These are phyloP conservation scores for Urocitellus parryii DNA, from an alignment of 2,113 vertebrate species.

Conservation along the genomic window DNA sequence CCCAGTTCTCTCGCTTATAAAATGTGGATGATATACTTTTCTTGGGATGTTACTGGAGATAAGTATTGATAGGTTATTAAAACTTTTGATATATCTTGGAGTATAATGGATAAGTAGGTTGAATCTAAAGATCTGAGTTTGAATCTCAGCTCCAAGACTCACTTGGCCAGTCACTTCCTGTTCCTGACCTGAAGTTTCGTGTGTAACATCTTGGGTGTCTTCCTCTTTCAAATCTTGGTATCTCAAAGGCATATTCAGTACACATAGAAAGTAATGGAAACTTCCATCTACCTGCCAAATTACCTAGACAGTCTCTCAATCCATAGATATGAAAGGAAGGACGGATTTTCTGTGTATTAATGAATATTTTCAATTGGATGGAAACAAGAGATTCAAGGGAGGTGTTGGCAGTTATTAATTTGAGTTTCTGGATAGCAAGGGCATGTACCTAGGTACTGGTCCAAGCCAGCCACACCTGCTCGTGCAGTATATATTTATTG, in stretches of 20 bases:
- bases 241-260: background rate
- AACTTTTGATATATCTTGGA: background rate
- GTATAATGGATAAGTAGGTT: background rate
- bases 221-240: background rate
- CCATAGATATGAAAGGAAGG: conserved; percentile 60
- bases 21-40: background rate
- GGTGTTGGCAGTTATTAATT: conserved; percentile 65
- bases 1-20: background rate
- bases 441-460: background rate
- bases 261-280: background rate
- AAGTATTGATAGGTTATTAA: background rate
- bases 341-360: conserved; percentile 63
- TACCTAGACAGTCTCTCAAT: conserved; percentile 50
- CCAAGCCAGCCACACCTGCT: background rate
- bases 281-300: background rate
- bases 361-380: conserved; percentile 64
- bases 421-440: conserved; percentile 61
- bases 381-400: conserved; percentile 58
- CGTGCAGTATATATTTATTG: background rate
- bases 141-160: background rate
- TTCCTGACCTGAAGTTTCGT: conserved; percentile 7
- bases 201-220: background rate
- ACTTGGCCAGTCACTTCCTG: background rate
- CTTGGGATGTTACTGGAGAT: background rate
- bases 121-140: background rate